Evolutionary conservation across 2,888 invertebrate genomes (phyloP).

Genomic region (Synergus umbraculus): DNA sequence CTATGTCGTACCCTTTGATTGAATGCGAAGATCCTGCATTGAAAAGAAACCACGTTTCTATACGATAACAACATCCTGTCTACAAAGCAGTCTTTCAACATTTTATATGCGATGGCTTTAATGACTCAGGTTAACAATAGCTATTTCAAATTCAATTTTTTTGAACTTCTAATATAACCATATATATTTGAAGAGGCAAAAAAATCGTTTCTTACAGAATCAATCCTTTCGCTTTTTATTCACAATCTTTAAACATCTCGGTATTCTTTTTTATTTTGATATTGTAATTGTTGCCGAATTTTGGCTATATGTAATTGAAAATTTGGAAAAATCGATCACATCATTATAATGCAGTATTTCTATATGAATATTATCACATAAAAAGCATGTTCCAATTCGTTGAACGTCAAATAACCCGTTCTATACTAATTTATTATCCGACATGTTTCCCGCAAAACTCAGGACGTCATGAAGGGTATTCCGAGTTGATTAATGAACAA

Average conservation of each 20-base stretch:
- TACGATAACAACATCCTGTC: constrained; percentile 48
- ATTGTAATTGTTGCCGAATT: too few relatives aligned
- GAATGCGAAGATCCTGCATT: constrained; percentile 47
- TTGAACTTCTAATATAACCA: not conserved
- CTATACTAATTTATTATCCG: not conserved
- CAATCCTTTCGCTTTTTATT: too few relatives aligned
- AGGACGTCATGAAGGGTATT: not conserved
- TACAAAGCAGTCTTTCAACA: constrained; percentile 3
- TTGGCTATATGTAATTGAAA: too few relatives aligned
- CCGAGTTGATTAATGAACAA: not conserved
- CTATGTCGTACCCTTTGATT: constrained; percentile 45
- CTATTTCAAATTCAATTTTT: not conserved
- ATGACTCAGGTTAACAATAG: not conserved
- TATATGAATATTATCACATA: too few relatives aligned
- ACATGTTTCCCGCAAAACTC: not conserved
- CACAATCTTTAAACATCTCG: too few relatives aligned
- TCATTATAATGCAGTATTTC: too few relatives aligned
- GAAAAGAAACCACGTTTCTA: constrained; percentile 49
- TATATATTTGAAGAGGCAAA: not conserved
- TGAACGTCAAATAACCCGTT: not conserved
- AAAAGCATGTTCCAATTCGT: not conserved
- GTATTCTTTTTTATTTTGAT: too few relatives aligned
- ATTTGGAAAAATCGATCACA: too few relatives aligned
- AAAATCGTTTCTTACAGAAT: not conserved
- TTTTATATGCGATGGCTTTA: not conserved